Base-by-base conservation (phyloP, 2,888 invertebrate species). In the Sepioteuthis lessoniana region DNA sequence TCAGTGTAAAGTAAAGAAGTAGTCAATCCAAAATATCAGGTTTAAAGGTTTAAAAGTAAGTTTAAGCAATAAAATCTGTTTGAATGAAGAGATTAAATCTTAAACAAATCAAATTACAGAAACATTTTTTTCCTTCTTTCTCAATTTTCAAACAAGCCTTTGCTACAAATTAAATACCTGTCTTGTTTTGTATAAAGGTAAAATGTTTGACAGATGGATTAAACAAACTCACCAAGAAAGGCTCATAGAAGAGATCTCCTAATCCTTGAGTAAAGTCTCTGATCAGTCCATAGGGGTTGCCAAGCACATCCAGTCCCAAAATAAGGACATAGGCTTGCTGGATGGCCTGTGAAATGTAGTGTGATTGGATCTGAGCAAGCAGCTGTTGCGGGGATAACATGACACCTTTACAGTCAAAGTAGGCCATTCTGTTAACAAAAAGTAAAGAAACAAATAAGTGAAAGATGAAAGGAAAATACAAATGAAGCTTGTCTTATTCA, bases 251-350 rank as follows among this genome's bases (percentile, higher is more conserved):
- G 94, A 97, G 98, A 94, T 98, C 98, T 94, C 98, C 98, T 50
- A 98, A 97, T 1, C 98, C 98, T 95, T 97, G 97, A 0, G 98
- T 97, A 96, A 98, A 98, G 97, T 98, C 98, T 90, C 98, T 98
- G 25, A 98, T 97, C n/a, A 97, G 97, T 31, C 98, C 97, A 96
- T 98, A 98, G 0, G 98, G 98, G 97, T 98, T 98, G 16, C 98
- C 98, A 38, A 98, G 97, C 50, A 98, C 98, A 96, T 98, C 98
- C 76, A 98, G 97, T 0, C 98, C 98, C 37, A 98, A 97, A 0
- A 98, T 98, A 95, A 98, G 97, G 0, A 98, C 98, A 96, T 98
- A 98, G 96, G 98, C 98, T 97, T 98, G 98, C 96, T 98, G 98
- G 94, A 98, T 97, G 95, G 98, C 97, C 97, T 98, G 98, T 47